phyloP scores from a whole-genome alignment of 2,113 vertebrate species.

The Osmerus mordax region DNA sequence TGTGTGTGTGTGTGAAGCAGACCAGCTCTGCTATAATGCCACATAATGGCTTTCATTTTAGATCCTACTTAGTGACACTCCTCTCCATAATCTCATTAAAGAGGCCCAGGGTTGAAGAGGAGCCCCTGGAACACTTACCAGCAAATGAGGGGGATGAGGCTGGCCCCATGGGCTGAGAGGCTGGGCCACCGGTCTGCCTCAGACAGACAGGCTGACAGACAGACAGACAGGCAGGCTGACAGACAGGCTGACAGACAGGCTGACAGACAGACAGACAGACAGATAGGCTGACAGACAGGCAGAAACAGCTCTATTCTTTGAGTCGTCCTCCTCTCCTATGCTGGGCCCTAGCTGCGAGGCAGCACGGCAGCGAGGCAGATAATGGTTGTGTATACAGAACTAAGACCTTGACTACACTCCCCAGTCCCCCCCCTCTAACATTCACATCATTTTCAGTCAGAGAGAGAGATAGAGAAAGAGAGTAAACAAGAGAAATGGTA shows the following conservation, averaged over 20 bases:
- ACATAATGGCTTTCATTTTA: constrained; percentile 83
- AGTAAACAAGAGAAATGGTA: not conserved
- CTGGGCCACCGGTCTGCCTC: too few species aligned
- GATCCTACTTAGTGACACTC: constrained; percentile 83
- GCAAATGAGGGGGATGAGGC: not conserved
- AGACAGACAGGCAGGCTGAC: too few species aligned
- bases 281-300: not conserved
- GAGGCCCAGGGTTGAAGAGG: constrained; percentile 51
- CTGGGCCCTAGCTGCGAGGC: too few species aligned
- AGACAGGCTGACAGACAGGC: too few species aligned
- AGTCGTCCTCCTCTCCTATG: too few species aligned
- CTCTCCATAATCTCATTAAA: constrained; percentile 81
- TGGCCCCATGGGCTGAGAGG: not conserved
- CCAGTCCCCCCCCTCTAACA: constrained; percentile 20
- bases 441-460: constrained; percentile 48
- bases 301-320: too few species aligned
- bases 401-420: not conserved
- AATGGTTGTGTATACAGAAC: not conserved
- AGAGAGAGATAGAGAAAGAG: constrained; percentile 27
- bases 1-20: constrained; percentile 71
- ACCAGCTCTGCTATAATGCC: constrained; percentile 75
- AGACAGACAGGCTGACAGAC: too few species aligned
- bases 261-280: not conserved
- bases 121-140: constrained; percentile 9
- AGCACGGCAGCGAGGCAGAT: not conserved